A percentile compares a stretch with the other conserved stretches of the same genome.
Evolutionary conservation across 1,140 invertebrate genomes (phyloP).

Genomic region (Aphis gossypii): DNA sequence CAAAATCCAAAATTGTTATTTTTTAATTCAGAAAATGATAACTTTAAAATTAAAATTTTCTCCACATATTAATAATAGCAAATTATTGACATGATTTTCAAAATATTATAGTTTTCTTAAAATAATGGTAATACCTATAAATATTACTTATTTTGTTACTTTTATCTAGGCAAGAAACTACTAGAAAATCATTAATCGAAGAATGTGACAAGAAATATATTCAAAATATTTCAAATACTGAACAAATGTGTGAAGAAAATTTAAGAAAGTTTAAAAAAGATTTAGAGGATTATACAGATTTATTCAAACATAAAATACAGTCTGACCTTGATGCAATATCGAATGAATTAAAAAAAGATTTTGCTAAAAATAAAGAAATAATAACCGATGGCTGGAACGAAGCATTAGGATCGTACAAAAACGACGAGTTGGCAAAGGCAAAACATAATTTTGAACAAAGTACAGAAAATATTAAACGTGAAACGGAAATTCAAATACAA

Average conservation of each 20-base stretch:
- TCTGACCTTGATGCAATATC: background rate
- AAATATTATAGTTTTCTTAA: too few relatives aligned
- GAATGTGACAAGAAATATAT: background rate
- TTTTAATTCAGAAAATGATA: too few relatives aligned
- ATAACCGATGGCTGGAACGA: background rate
- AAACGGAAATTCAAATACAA: background rate
- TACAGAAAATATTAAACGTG: conserved; percentile 14
- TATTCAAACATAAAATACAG: conserved; percentile 31
- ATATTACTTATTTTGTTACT: background rate
- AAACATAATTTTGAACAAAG: conserved; percentile 30
- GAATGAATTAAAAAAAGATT: background rate
- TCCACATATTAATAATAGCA: too few relatives aligned
- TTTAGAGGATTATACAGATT: conserved; percentile 9
- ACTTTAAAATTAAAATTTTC: too few relatives aligned
- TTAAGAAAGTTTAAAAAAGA: conserved; percentile 36
- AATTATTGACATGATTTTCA: too few relatives aligned
- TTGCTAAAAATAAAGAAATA: background rate
- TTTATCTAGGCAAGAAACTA: conserved; percentile 13
- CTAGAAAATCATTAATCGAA: background rate
- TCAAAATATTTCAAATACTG: background rate
- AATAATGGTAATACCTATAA: background rate
- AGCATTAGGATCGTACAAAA: conserved; percentile 1
- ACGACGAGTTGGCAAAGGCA: background rate
- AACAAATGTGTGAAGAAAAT: conserved; percentile 39
- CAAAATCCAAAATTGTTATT: background rate